Evolutionary conservation across 2,113 vertebrate species (phyloP), one percentile per base, ranked within the genome.

Genomic region (Aegotheles bennettii): DNA sequence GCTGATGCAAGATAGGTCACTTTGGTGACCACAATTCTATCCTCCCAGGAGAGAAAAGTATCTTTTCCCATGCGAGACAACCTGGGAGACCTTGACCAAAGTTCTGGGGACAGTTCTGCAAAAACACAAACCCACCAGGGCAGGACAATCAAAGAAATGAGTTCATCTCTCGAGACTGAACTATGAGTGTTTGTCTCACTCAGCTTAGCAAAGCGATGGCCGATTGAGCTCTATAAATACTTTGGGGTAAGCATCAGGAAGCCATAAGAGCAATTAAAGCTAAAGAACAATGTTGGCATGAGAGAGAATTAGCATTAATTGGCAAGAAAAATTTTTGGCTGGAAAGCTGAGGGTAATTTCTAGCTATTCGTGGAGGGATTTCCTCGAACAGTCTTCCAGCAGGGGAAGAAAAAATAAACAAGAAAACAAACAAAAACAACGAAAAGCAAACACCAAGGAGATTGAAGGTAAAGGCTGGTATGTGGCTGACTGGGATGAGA

Each of bases 241-340:
- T 40, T 33, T 0, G 13, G 40, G 23, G 45, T 56, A 68, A 78
- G 54, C n/a, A 47, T 57, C 54, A 59, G 67, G n/a, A 48, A 90
- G 43, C 43, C 65, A 74, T 48, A 86, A 90, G 67, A 78, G 20
- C 61, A 74, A 59, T 83, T 87, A 59, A 69, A 87, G 31, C 43
- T 78, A 18, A 90, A 79, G 90, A 69, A 87, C 43, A 69, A 92
- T 43, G 48, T 54, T 83, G 82, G 65, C 82, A 79, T 0, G 17
- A 75, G 82, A 83, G 75, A 38, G 79, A 78, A 87, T n/a, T 60
- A 86, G 28, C 67, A 64, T 87, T 74, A 79, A 83, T 89, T 90
- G 65, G 36, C 54, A 82, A 24, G 65, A 83, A 64, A 56, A 73
- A 47, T 57, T 90, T 59, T 64, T 74, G 61, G 28, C 54, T 79